Evolutionary conservation across 2,797 vertebrate species (phyloP).

Genomic region (Epinephelus awoara): DNA sequence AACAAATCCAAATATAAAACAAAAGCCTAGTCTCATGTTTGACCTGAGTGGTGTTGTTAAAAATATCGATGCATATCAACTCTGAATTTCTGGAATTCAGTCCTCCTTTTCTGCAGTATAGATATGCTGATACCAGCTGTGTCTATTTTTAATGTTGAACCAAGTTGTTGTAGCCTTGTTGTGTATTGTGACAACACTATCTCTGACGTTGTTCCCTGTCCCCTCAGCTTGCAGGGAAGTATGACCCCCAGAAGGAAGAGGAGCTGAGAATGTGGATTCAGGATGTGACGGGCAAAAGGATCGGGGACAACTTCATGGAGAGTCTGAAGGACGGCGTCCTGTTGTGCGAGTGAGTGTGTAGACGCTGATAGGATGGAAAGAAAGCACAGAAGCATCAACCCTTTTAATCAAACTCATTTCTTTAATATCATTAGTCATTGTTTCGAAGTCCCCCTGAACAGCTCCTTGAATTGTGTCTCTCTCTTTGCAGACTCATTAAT

Average conservation of each 20-base stretch:
- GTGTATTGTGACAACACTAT: too few species aligned
- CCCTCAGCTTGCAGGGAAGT: constrained; percentile 92
- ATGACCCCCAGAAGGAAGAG: constrained; percentile 91
- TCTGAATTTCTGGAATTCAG: too few species aligned
- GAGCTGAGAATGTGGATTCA: constrained; percentile 93
- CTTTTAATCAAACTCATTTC: background rate
- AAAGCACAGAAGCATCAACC: too few species aligned
- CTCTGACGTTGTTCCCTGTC: constrained; percentile 31
- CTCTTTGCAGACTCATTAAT: constrained; percentile 91
- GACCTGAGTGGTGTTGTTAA: background rate
- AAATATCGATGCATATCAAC: too few species aligned
- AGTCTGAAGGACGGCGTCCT: constrained; percentile 93
- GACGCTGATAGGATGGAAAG: background rate
- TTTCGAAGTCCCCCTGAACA: background rate
- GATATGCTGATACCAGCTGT: too few species aligned
- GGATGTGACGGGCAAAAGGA: constrained; percentile 87
- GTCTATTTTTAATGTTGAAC: too few species aligned
- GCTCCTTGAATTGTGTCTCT: background rate
- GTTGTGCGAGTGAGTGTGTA: constrained; percentile 92
- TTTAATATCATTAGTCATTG: background rate
- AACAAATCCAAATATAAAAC: background rate
- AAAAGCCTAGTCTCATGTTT: background rate
- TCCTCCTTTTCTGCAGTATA: too few species aligned
- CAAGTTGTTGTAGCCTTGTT: too few species aligned
- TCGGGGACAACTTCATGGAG: constrained; percentile 94